Conservation (phyloP, 2,888 invertebrate genomes). For the Copidosoma aretas region DNA sequence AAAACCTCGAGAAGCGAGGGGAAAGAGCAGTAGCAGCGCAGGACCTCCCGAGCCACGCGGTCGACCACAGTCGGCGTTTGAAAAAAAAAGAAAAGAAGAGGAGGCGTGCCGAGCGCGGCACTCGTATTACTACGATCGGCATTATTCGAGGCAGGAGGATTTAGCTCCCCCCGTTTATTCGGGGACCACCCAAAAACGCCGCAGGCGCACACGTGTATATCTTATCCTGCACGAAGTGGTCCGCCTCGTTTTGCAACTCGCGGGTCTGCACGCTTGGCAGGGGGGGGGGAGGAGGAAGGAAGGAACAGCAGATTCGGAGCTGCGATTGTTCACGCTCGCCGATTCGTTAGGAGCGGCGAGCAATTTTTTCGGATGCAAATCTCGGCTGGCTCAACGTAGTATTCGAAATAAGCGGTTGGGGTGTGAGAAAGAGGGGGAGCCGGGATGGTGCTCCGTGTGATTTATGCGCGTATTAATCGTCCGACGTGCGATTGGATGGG, state of each 20-base stretch:
- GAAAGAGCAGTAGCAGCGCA: no score
- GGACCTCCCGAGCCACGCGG: no score
- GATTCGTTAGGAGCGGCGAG: slow-evolving; percentile 6
- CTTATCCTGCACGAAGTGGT: neutral
- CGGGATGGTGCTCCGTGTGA: no score
- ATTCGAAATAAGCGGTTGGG: no score
- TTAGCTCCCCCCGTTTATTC: neutral
- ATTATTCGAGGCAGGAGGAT: neutral
- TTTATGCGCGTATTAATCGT: no score
- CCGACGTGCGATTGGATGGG: no score
- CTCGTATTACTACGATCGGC: neutral
- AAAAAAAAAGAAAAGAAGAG: neutral
- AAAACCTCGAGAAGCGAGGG: no score
- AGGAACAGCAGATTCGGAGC: neutral
- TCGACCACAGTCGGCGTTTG: neutral
- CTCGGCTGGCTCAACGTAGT: no score
- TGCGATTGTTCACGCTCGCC: slow-evolving; percentile 33
- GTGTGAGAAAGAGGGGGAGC: no score
- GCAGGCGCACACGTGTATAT: neutral
- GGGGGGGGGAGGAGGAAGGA: neutral
- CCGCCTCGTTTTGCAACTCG: slow-evolving; percentile 11
- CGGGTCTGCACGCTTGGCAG: neutral
- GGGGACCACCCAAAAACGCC: slow-evolving; percentile 36
- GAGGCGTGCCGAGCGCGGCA: no score
- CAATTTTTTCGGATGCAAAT: no score